phyloP scores from a whole-genome alignment of 2,113 vertebrate species.

The Zosterops hypoxanthus region DNA sequence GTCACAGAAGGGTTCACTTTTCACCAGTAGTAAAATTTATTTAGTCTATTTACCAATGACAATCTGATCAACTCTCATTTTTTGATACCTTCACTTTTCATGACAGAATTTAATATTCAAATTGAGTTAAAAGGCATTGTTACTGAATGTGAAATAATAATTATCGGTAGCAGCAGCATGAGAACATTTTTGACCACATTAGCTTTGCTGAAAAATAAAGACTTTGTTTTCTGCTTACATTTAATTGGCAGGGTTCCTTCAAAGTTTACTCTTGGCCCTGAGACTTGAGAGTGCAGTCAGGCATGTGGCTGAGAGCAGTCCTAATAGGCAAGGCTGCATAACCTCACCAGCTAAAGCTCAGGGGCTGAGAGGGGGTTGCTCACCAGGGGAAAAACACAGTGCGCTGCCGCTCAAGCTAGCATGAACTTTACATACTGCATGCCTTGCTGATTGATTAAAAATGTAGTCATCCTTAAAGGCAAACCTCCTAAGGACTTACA shows the following conservation, averaged over 20 bases:
- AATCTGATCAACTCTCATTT: not conserved
- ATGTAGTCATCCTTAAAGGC: constrained; percentile 72
- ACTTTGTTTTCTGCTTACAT: constrained; percentile 29
- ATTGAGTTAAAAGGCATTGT: not conserved
- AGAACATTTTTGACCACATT: not conserved
- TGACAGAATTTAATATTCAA: not conserved
- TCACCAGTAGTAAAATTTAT: not conserved
- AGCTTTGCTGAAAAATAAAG: not conserved
- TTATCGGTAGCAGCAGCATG: not conserved
- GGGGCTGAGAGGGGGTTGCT: constrained; percentile 30
- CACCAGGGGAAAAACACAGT: constrained; percentile 33
- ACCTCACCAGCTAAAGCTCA: constrained; percentile 57
- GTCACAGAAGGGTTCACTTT: not conserved
- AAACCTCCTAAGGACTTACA: constrained; percentile 50
- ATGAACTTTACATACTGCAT: constrained; percentile 63
- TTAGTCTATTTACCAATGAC: not conserved
- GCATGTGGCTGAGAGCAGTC: constrained; percentile 46
- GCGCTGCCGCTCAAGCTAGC: constrained; percentile 45
- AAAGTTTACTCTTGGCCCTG: constrained; percentile 58
- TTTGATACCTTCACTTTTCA: not conserved
- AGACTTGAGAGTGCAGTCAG: constrained; percentile 63
- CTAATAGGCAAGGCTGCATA: constrained; percentile 46
- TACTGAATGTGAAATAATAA: not conserved
- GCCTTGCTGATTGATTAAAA: constrained; percentile 74
- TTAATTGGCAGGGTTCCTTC: constrained; percentile 57